These are phyloP conservation scores for Tipula unca DNA, from an alignment of 2,888 invertebrate genomes.

Conservation along the genomic window DNA sequence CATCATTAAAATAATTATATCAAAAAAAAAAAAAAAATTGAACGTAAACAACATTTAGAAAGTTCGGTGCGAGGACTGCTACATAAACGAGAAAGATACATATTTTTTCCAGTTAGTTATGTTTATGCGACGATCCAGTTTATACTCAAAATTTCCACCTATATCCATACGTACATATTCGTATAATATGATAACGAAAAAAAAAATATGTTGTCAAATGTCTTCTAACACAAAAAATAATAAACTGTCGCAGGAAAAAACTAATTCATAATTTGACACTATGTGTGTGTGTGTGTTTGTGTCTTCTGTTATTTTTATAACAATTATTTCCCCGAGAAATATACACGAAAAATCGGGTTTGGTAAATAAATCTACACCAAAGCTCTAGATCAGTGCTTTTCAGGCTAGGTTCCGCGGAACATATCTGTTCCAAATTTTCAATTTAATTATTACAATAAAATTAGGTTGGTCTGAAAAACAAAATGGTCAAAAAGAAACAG, in stretches of 20 bases:
- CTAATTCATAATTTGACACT: background rate
- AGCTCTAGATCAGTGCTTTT: too few relatives aligned
- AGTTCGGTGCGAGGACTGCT: background rate
- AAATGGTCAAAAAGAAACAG: too few relatives aligned
- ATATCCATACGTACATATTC: background rate
- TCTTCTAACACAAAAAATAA: background rate
- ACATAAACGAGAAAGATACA: background rate
- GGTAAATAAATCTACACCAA: too few relatives aligned
- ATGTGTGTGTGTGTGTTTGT: too few relatives aligned
- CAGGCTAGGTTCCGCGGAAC: too few relatives aligned
- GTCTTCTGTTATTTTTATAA: background rate
- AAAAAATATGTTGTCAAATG: background rate
- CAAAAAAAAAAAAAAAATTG: background rate
- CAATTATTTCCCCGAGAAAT: background rate
- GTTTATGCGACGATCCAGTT: background rate
- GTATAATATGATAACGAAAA: background rate
- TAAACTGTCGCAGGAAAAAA: background rate
- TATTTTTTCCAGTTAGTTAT: background rate
- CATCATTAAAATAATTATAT: slow-evolving; percentile 8
- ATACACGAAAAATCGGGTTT: background rate
- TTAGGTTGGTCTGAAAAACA: too few relatives aligned
- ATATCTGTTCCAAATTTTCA: too few relatives aligned
- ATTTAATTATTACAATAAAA: too few relatives aligned
- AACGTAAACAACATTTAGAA: background rate
- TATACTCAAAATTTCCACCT: background rate